phyloP scores from a whole-genome alignment of 2,888 invertebrate species.

The Acanthosepion esculentum region DNA sequence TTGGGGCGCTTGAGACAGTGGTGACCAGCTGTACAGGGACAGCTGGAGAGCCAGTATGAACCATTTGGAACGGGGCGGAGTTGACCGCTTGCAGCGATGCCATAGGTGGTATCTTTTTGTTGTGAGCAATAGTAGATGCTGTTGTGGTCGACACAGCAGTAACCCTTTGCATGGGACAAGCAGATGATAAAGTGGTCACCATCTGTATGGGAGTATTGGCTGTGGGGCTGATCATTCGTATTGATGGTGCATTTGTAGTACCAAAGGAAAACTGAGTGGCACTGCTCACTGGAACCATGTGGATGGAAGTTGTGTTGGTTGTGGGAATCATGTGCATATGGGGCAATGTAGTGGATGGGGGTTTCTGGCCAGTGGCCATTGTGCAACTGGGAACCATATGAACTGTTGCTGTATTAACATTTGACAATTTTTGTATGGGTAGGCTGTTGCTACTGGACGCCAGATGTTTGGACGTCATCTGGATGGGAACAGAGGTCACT shows the following conservation, averaged over 20 bases:
- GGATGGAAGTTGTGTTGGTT: constrained; percentile 34
- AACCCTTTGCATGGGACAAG: constrained; percentile 34
- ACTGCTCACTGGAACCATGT: constrained; percentile 44
- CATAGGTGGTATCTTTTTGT: constrained; percentile 25
- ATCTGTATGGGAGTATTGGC: not conserved
- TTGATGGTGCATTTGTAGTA: not conserved
- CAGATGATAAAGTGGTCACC: constrained; percentile 34
- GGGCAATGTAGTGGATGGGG: not conserved
- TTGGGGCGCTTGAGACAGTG: constrained; percentile 37
- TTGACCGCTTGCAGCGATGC: constrained; percentile 41
- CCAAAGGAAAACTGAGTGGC: not conserved
- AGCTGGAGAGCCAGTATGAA: constrained; percentile 36
- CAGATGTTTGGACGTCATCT: constrained; percentile 45
- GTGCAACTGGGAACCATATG: constrained; percentile 46
- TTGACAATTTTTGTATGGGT: constrained; percentile 37
- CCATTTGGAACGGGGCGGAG: constrained; percentile 41
- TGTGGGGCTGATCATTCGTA: constrained; percentile 38
- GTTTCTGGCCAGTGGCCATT: constrained; percentile 37
- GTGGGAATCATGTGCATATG: constrained; percentile 39
- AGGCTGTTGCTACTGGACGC: constrained; percentile 42
- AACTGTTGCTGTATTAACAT: constrained; percentile 39
- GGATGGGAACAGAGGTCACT: constrained; percentile 41
- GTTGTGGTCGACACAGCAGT: constrained; percentile 5
- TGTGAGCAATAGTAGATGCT: constrained; percentile 6
- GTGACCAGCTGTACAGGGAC: constrained; percentile 40